These are phyloP conservation scores for Streptopelia turtur DNA, from an alignment of 2,797 vertebrate genomes.

Conservation along the genomic window DNA sequence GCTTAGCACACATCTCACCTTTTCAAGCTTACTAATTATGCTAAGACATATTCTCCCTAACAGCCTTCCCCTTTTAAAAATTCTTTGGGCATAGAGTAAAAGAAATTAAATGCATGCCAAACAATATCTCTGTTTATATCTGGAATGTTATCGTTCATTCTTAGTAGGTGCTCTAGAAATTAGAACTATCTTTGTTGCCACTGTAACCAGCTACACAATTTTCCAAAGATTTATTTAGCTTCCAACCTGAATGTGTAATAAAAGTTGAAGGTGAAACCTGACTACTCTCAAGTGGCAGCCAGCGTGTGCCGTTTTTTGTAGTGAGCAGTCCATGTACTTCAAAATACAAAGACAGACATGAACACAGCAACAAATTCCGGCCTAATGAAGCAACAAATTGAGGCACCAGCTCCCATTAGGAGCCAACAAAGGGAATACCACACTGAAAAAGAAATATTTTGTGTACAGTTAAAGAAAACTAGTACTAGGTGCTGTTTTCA, in stretches of 20 bases:
- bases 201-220: neutral
- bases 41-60: neutral
- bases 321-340: neutral
- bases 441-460: neutral
- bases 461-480: neutral
- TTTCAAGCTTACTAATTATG: neutral
- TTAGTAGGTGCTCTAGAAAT: neutral
- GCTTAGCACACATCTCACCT: neutral
- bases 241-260: neutral
- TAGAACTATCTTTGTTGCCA: neutral
- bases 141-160: neutral
- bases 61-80: neutral
- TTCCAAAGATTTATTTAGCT: slow-evolving; percentile 5
- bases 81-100: neutral
- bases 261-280: slow-evolving; percentile 7
- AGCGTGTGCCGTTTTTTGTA: neutral
- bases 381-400: slow-evolving; percentile 47
- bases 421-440: slow-evolving; percentile 7
- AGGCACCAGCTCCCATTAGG: slow-evolving; percentile 15
- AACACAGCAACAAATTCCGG: slow-evolving; percentile 31
- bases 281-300: neutral
- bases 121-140: neutral
- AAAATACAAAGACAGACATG: slow-evolving; percentile 3
- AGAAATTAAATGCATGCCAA: neutral
- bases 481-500: neutral